Evolutionary conservation across 1,140 invertebrate species (phyloP), one percentile per base, ranked within the genome.

Genomic region (Apis dorsata): DNA sequence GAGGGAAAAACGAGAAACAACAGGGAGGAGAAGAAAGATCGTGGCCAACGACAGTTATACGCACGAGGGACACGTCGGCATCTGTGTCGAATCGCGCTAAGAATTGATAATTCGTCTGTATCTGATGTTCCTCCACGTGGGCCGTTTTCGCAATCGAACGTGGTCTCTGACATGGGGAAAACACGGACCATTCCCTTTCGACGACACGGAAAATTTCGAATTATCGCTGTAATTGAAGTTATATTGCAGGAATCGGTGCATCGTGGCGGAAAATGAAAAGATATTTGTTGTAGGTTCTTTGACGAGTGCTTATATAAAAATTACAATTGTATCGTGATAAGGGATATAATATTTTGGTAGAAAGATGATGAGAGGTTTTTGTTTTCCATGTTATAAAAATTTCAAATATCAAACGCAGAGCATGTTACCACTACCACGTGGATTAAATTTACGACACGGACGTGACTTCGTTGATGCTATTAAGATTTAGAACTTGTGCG

Each of bases 111-210:
- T 73, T 59, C 21, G 55, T 44, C 15, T 28, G 28, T 21, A 21
- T 34, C 8, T n/a, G 34, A 19, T n/a, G 12, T n/a, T 28, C 49
- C 53, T 53, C 49, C 79, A 63, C 72, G 44, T 76, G 55, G 72
- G 60, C 44, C 72, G 72, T 66, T 75, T 34, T 57, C 79, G n/a
- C 76, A 76, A 76, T 74, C 70, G 79, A 59, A 53, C 60, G 24
- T 76, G 11, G 34, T 59, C 19, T 17, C 59, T 19, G 60, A 19
- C 69, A 28, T n/a, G 69, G 13, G 70, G 21, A 53, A 55, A 63
- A 3, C 51, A 19, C 49, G 19, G n/a, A 2, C 49, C 8, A 65
- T 80, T 65, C 28, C 55, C 12, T 21, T 60, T 55, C 51, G 28
- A n/a, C 19, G 21, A 24, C 44, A 49, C 63, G 44, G 62, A 49